Base-by-base conservation (phyloP, 2,113 vertebrate species). In the Neopipo cinnamomea region DNA sequence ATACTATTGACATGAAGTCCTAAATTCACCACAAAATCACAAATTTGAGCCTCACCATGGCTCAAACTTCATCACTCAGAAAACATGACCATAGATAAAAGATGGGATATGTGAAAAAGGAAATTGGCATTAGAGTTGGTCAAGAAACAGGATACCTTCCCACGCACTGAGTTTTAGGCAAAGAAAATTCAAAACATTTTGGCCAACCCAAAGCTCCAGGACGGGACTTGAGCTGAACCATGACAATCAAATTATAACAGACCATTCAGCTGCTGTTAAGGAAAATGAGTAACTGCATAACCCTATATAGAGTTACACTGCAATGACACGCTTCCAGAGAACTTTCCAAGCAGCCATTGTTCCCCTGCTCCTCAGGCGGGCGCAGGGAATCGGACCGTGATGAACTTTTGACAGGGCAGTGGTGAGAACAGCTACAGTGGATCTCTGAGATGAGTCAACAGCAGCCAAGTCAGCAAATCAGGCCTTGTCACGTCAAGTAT, bases 211-310 rank as follows among this genome's bases (percentile, higher is more conserved):
- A 27, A 88, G 59, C 68, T 63, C n/a, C 71, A 67, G 74, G 83
- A 74, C 35, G 22, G 68, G 68, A 24, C 86, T 63, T 59, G 94
- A 93, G 55, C 68, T 23, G 71, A 89, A 52, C 86, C 94, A 3
- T 75, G 93, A 81, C 91, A 95, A 93, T 72, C 35, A 9, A 81
- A 89, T 89, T 81, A 14, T 0, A 81, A 4, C 80, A 22, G 37
- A 77, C 5, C 71, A 19, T 52, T 96, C 86, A 86, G 96, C 92
- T 89, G 94, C 92, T 84, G 55, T 35, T 84, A 50, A 86, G 50
- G 93, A 92, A 95, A 74, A 59, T 4, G 21, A 70, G 80, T 19
- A 7, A 80, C 85, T 67, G 84, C 0, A 17, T 67, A 74, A 91
- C 19, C 2, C 2, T 4, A 2, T 67, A 10, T 78, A 20, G 68